Percentiles rank a stretch among this genome's conserved stretches.
phyloP scores from a whole-genome alignment of 2,797 vertebrate species.

The Gymnopithys bicolor region DNA sequence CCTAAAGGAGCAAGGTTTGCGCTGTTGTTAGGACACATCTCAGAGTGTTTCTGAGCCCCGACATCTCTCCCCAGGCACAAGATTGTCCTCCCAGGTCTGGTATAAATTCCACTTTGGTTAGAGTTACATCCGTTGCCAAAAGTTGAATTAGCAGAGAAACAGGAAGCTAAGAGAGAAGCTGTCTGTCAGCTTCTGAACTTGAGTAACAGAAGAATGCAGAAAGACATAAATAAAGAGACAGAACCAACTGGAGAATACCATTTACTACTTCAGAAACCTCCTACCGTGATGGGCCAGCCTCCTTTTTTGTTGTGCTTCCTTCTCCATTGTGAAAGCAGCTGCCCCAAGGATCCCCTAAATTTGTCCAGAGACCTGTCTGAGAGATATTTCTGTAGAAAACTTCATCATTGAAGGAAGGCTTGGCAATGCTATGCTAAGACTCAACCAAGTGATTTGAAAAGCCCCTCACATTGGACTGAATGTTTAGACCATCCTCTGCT shows the following conservation, averaged over 20 bases:
- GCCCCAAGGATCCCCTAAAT: background rate
- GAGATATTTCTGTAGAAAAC: background rate
- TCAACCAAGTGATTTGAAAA: background rate
- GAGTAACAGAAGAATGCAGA: background rate
- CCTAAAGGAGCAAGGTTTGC: background rate
- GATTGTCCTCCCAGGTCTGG: background rate
- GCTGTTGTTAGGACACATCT: background rate
- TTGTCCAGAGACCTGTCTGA: background rate
- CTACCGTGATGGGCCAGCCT: background rate
- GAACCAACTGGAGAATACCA: background rate
- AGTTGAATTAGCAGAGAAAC: background rate
- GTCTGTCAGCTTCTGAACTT: background rate
- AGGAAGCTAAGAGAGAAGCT: background rate
- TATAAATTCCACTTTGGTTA: background rate
- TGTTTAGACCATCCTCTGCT: background rate
- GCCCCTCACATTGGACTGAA: background rate
- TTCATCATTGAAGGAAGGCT: background rate
- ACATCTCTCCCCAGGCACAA: background rate
- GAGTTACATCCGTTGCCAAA: accelerated
- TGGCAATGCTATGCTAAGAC: background rate
- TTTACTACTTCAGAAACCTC: background rate
- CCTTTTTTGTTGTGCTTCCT: background rate
- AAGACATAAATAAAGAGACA: background rate
- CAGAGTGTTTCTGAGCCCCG: background rate
- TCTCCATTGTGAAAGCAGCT: background rate